phyloP scores from a whole-genome alignment of 92 coral and sea anemone genomes.

The Palythoa grandiflora region DNA sequence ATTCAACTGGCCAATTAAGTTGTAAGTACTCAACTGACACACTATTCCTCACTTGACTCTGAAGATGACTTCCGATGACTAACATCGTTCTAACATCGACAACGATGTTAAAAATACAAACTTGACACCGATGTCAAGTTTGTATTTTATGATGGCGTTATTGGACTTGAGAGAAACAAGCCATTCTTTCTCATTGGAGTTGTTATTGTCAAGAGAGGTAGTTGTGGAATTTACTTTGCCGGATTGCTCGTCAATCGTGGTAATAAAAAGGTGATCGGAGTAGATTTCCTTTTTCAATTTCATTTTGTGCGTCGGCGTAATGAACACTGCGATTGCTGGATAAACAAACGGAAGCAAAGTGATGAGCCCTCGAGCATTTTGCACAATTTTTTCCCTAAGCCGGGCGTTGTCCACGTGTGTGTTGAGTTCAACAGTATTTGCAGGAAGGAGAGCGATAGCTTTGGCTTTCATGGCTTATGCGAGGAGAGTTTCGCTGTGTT shows the following conservation, averaged over 20 bases:
- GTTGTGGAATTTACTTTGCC: neutral
- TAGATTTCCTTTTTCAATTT: no score
- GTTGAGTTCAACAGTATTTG: neutral
- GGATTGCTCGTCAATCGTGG: neutral
- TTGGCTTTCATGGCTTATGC: neutral
- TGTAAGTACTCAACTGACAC: no score
- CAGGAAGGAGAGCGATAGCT: neutral
- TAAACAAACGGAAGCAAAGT: neutral
- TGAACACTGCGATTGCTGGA: neutral
- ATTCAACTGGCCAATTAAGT: no score
- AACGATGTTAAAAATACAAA: no score
- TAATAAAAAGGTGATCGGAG: neutral
- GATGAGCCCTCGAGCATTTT: neutral
- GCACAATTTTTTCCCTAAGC: neutral
- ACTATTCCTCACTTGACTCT: no score
- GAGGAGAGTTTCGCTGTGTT: neutral
- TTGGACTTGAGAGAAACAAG: neutral
- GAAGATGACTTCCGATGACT: no score
- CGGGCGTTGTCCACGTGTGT: neutral
- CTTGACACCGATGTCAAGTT: neutral
- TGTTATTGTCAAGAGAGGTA: no score
- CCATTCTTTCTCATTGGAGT: neutral
- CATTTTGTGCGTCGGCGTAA: neutral
- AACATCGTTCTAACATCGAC: no score
- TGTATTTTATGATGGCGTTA: neutral